Conservation (phyloP, 1,140 invertebrate species). For the Lucilia sericata region DNA sequence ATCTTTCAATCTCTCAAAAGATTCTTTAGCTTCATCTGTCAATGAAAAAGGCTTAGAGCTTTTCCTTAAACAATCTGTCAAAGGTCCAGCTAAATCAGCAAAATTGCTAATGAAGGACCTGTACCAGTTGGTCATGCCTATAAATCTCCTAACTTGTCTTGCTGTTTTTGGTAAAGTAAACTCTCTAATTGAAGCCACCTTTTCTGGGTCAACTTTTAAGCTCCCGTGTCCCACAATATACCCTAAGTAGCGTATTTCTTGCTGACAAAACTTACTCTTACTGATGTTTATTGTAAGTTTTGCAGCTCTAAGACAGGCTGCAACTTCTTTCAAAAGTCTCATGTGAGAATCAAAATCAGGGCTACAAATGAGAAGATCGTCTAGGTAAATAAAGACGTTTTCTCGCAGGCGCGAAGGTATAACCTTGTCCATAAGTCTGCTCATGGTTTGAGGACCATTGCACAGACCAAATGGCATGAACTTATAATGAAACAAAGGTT, state of each 20-base stretch:
- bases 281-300: slow-evolving; percentile 51
- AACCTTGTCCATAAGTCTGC: slow-evolving; percentile 39
- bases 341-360: slow-evolving; percentile 64
- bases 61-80: slow-evolving; percentile 54
- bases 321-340: slow-evolving; percentile 50
- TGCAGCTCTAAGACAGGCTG: slow-evolving; percentile 47
- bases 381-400: slow-evolving; percentile 47
- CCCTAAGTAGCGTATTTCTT: slow-evolving; percentile 51
- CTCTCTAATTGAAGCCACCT: slow-evolving; percentile 49
- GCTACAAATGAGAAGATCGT: slow-evolving; percentile 62
- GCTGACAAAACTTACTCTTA: slow-evolving; percentile 60
- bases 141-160: slow-evolving; percentile 66
- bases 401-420: slow-evolving; percentile 29
- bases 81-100: slow-evolving; percentile 49
- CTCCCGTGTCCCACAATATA: slow-evolving; percentile 55
- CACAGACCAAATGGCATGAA: slow-evolving; percentile 50
- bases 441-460: slow-evolving; percentile 44
- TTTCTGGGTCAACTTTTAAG: slow-evolving; percentile 53
- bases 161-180: slow-evolving; percentile 48
- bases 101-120: slow-evolving; percentile 62
- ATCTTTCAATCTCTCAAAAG: slow-evolving; percentile 51
- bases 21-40: slow-evolving; percentile 4
- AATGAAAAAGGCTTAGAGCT: slow-evolving; percentile 29
- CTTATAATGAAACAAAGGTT: slow-evolving; percentile 56
- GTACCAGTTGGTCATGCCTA: slow-evolving; percentile 68